Evolutionary conservation across 2,113 vertebrate species (phyloP).

Genomic region (Polypterus bichir): DNA sequence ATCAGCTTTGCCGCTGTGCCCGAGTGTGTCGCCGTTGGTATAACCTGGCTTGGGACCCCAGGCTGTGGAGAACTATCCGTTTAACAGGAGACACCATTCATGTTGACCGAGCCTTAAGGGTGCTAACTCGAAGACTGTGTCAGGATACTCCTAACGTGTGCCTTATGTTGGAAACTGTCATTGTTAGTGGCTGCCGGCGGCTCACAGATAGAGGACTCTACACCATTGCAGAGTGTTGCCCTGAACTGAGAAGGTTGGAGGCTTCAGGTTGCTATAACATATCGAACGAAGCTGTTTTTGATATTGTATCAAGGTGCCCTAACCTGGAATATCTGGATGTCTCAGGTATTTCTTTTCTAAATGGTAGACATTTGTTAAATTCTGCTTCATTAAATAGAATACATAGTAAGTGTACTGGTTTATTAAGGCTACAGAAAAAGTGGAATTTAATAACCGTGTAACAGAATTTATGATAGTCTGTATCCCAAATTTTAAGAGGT

Average conservation of each 20-base stretch:
- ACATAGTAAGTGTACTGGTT: too few species aligned
- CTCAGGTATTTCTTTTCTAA: conserved; percentile 59
- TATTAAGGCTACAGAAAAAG: too few species aligned
- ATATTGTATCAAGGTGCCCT: conserved; percentile 87
- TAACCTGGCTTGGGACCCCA: conserved; percentile 91
- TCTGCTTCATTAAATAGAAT: too few species aligned
- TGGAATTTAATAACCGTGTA: too few species aligned
- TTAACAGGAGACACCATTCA: conserved; percentile 80
- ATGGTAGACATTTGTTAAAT: too few species aligned
- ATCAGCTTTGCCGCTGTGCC: conserved; percentile 88
- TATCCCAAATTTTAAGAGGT: too few species aligned
- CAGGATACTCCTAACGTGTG: conserved; percentile 96
- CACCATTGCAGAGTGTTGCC: conserved; percentile 85
- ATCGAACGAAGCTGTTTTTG: conserved; percentile 88
- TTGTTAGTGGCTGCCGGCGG: conserved; percentile 78
- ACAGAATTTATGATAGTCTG: too few species aligned
- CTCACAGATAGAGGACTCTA: conserved; percentile 91
- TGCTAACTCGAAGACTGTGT: conserved; percentile 85
- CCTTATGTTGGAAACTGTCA: conserved; percentile 85
- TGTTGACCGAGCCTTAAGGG: conserved; percentile 80
- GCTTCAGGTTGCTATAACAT: conserved; percentile 87
- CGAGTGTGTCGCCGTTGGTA: conserved; percentile 88
- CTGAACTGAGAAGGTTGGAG: conserved; percentile 79
- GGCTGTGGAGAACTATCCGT: conserved; percentile 79
- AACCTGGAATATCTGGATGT: conserved; percentile 91